Conservation (phyloP, 2,113 vertebrate genomes). For the Nanorana parkeri region DNA sequence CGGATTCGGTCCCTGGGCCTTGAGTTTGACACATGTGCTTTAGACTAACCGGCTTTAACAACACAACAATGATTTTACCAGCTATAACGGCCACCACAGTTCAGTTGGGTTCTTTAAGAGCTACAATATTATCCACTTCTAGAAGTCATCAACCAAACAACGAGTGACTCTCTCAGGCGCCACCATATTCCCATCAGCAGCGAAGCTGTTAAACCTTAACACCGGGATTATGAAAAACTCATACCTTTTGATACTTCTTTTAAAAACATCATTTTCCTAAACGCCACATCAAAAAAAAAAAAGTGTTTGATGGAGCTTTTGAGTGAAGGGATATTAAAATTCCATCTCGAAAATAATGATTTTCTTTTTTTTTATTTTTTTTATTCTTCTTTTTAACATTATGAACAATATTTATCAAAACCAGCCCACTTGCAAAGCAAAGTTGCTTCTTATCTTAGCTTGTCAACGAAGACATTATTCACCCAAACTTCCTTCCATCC, state of each 20-base stretch:
- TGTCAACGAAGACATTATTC: conserved; percentile 92
- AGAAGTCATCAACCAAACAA: background rate
- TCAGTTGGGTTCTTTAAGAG: too few species aligned
- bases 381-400: conserved; percentile 67
- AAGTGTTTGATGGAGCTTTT: conserved; percentile 66
- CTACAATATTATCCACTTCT: too few species aligned
- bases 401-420: conserved; percentile 95
- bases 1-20: too few species aligned
- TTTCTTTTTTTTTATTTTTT: conserved; percentile 83
- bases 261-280: conserved; percentile 66
- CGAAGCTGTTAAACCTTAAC: background rate
- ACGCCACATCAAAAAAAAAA: conserved; percentile 59
- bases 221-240: too few species aligned
- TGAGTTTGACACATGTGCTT: too few species aligned
- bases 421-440: conserved; percentile 87
- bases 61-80: too few species aligned
- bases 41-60: too few species aligned
- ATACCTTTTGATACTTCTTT: conserved; percentile 65
- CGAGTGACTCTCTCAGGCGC: background rate
- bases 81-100: too few species aligned
- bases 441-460: conserved; percentile 93
- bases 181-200: background rate
- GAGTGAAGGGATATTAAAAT: conserved; percentile 79
- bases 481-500: conserved; percentile 92
- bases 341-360: conserved; percentile 86